Base-by-base conservation (phyloP, 2,113 vertebrate genomes). In the Anseranas semipalmata region DNA sequence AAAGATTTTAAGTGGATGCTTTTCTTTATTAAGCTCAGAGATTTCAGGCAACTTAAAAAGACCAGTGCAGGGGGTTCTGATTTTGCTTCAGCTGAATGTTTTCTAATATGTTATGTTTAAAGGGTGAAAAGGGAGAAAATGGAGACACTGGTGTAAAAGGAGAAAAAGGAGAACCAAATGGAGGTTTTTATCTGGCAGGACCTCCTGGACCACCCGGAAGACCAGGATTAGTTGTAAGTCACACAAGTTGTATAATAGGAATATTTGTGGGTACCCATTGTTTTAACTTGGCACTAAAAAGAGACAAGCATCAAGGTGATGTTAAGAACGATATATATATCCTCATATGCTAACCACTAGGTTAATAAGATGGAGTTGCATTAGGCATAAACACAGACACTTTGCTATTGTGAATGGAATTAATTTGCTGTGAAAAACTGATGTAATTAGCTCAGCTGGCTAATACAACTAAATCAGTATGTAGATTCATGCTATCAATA, bases 141-240 rank as follows among this genome's bases (percentile, higher is more conserved):
- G 98, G 99, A 90, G 85, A 97, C 53, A 95, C 78, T 59, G 98
- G 99, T 43, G 78, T 98, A 85, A 98, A 98, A 95, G 99, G 99
- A 96, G 99, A 99, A 92, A 98, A 98, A 93, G 99, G 99, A 91
- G 99, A 99, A 41, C 85, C 98, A 48, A 94, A 83, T 13, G 70
- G 93, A 55, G 96, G 96, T 0, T 93, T 97, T 96, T 96, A 97
- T 32, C 87, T 96, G 53, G 96, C 97, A 3, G 99, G 99, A 33
- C 97, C 94, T 55, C 98, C 98, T 55, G 99, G 99, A 48, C 85
- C 96, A 13, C 98, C 98, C 3, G 99, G 99, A 91, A 98, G 85
- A 96, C 98, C 98, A 7, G 99, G 99, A 68, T 88, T 96, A 39
- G 94, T 97, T 95, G 99, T 99, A 97, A 98, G 99, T 98, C 74